phyloP scores from a whole-genome alignment of 2,113 vertebrate genomes.

The Neopipo cinnamomea region DNA sequence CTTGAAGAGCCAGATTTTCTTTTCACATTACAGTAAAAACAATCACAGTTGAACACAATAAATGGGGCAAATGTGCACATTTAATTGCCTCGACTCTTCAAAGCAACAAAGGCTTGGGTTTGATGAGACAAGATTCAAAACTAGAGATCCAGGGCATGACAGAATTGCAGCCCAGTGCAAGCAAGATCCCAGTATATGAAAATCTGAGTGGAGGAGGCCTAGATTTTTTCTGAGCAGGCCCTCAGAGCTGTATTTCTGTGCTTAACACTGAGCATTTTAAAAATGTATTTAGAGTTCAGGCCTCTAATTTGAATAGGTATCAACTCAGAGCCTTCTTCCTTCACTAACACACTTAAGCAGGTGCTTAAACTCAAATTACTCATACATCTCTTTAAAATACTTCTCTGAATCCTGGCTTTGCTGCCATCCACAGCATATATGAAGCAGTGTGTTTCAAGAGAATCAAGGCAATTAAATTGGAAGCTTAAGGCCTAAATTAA shows the following conservation, averaged over 20 bases:
- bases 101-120: background rate
- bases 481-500: background rate
- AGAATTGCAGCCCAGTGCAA: background rate
- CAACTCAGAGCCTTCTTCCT: background rate
- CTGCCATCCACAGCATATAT: background rate
- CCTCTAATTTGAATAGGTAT: background rate
- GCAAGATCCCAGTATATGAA: background rate
- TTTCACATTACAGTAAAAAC: conserved; percentile 54
- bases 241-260: background rate
- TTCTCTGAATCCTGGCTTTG: background rate
- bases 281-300: background rate
- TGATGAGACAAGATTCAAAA: background rate
- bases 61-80: conserved; percentile 11
- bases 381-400: background rate
- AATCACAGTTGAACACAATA: conserved; percentile 33
- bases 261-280: background rate
- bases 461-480: background rate
- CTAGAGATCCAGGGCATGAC: background rate
- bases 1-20: conserved; percentile 57
- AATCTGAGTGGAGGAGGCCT: background rate
- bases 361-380: background rate
- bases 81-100: conserved; percentile 1
- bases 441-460: background rate
- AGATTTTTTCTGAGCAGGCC: background rate
- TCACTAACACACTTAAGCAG: background rate